These are phyloP conservation scores for Hippopotamyrus pictus DNA, from an alignment of 2,797 vertebrate species.

Conservation along the genomic window DNA sequence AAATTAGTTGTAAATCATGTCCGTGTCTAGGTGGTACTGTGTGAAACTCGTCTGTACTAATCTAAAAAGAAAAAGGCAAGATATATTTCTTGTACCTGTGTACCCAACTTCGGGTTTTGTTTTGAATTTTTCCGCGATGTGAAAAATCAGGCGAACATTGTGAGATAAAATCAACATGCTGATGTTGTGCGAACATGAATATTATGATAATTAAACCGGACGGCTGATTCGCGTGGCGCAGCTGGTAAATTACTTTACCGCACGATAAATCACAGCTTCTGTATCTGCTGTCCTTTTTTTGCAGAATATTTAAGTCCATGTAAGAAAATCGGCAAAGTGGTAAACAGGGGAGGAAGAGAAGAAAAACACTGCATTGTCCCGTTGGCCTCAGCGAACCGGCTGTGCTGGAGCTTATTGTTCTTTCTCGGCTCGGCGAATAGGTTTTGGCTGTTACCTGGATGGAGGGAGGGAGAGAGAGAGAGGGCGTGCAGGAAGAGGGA, in stretches of 20 bases:
- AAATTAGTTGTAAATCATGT: not conserved
- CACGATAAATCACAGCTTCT: not conserved
- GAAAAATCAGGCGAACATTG: not conserved
- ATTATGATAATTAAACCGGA: not conserved
- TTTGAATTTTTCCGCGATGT: not conserved
- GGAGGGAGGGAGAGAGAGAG: not conserved
- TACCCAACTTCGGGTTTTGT: not conserved
- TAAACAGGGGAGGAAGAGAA: slow-evolving; percentile 13
- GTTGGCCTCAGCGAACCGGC: not conserved
- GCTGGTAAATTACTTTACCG: not conserved
- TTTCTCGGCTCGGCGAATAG: slow-evolving; percentile 13
- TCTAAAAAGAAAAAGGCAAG: not conserved
- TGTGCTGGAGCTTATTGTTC: slow-evolving; percentile 17
- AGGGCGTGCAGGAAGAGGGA: not conserved
- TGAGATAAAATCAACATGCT: not conserved
- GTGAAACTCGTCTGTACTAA: not conserved
- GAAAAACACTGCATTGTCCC: slow-evolving; percentile 10
- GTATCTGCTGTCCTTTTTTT: not conserved
- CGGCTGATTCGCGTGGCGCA: not conserved
- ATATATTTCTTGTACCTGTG: not conserved
- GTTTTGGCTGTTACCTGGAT: slow-evolving; percentile 24
- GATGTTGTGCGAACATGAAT: not conserved
- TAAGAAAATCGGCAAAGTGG: not conserved
- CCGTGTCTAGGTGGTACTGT: not conserved
- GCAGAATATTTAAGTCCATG: not conserved